A percentile compares a stretch with the other conserved stretches of the same genome.
Evolutionary conservation across 2,888 invertebrate species (phyloP).

Genomic region (Pristionchus maxplancki): DNA sequence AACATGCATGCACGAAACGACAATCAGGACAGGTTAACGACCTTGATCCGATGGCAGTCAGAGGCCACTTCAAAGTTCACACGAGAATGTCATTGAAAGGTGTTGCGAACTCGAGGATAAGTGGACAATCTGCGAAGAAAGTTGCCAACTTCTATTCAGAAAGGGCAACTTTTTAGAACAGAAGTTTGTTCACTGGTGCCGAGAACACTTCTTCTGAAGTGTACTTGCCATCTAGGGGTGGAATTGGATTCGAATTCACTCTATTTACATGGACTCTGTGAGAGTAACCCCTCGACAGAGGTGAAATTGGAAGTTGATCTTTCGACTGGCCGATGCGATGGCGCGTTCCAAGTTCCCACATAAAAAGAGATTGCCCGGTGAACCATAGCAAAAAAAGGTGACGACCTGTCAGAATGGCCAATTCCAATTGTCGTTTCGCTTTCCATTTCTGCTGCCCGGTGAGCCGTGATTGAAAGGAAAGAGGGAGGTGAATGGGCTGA

Average conservation of each 20-base stretch:
- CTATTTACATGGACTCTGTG: not conserved
- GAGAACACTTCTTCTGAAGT: not conserved
- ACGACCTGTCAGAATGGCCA: not conserved
- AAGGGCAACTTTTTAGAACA: not conserved
- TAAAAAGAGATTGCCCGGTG: not conserved
- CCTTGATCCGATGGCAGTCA: not conserved
- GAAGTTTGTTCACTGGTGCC: not conserved
- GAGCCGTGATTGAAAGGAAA: conserved; percentile 20
- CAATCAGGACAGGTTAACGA: not conserved
- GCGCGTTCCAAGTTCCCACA: not conserved
- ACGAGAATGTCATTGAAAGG: not conserved
- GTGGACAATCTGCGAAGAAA: not conserved
- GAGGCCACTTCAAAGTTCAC: not conserved
- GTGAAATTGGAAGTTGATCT: not conserved
- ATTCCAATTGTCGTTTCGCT: not conserved
- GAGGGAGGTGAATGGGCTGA: not conserved
- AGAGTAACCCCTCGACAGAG: not conserved
- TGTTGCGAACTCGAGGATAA: conserved; percentile 25
- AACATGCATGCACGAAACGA: too few relatives aligned
- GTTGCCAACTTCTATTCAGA: not conserved
- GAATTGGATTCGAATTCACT: not conserved
- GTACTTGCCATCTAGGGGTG: not conserved
- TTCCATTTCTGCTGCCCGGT: not conserved
- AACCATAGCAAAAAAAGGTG: conserved; percentile 19
- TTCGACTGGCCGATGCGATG: not conserved